Evolutionary conservation across 2,113 vertebrate species (phyloP).

Genomic region (Melanotaenia duboulayi): DNA sequence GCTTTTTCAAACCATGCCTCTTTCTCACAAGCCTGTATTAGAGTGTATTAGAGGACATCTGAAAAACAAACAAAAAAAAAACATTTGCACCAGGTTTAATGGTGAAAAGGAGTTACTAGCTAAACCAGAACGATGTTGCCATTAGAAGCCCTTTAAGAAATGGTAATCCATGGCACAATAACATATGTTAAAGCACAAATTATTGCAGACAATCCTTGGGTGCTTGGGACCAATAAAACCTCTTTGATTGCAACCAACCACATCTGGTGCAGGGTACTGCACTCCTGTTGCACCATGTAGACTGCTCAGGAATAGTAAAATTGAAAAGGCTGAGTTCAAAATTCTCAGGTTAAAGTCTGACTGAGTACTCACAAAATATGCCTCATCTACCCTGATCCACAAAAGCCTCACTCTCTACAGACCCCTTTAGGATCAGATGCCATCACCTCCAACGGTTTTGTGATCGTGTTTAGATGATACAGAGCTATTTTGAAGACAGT

Average conservation of each 20-base stretch:
- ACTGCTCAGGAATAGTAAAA: no score
- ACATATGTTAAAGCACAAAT: no score
- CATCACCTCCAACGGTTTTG: not conserved
- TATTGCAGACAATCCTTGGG: no score
- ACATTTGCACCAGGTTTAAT: not conserved
- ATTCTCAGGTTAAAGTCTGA: not conserved
- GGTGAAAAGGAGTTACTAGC: not conserved
- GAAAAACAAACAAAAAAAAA: slow-evolving; percentile 4
- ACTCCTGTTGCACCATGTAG: not conserved
- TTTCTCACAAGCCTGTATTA: slow-evolving; percentile 11
- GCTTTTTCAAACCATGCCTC: slow-evolving; percentile 29
- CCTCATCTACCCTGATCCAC: not conserved
- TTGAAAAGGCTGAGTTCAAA: not conserved
- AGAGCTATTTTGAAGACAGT: not conserved
- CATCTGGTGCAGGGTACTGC: not conserved
- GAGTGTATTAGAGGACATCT: slow-evolving; percentile 2
- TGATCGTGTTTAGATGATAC: no score
- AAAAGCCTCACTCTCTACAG: not conserved
- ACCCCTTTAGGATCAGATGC: not conserved
- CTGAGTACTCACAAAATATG: not conserved
- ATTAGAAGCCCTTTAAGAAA: no score
- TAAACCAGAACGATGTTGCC: not conserved
- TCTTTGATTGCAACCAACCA: not conserved
- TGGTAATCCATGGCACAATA: no score
- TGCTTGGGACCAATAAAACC: no score